These are phyloP conservation scores for Zaprionus ornatus DNA, from an alignment of 1,140 invertebrate genomes.

Conservation along the genomic window DNA sequence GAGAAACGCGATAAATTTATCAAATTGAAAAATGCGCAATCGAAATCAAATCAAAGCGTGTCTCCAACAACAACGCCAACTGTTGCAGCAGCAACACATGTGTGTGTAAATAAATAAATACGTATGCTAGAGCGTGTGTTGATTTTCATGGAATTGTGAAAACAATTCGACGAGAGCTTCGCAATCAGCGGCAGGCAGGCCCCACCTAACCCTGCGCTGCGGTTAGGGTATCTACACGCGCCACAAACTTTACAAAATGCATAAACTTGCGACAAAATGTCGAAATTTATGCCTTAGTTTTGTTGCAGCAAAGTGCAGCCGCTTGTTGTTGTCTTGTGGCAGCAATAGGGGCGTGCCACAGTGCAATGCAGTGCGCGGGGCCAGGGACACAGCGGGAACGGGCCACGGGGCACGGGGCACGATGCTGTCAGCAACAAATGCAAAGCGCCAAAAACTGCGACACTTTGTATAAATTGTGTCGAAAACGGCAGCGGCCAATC, in stretches of 20 bases:
- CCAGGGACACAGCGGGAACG: neutral
- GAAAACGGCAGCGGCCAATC: constrained; percentile 70
- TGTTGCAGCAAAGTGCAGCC: constrained; percentile 23
- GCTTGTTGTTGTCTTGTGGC: constrained; percentile 27
- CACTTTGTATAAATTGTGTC: constrained; percentile 81
- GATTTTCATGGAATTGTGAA: constrained; percentile 66
- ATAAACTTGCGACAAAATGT: constrained; percentile 75
- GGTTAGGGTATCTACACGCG: constrained; percentile 57
- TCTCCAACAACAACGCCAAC: constrained; percentile 24
- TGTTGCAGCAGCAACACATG: constrained; percentile 11
- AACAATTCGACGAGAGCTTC: constrained; percentile 72
- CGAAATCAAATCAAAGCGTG: constrained; percentile 69
- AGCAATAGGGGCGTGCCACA: constrained; percentile 30
- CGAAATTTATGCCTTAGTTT: constrained; percentile 77
- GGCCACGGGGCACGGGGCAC: constrained; percentile 4
- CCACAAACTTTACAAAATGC: neutral
- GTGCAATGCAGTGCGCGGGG: neutral
- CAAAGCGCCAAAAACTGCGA: constrained; percentile 80
- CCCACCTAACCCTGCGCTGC: constrained; percentile 43
- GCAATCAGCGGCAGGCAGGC: constrained; percentile 59
- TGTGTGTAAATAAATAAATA: constrained; percentile 31
- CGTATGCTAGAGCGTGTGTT: constrained; percentile 38
- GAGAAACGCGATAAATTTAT: constrained; percentile 70
- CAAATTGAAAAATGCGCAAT: constrained; percentile 75
- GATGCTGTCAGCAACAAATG: constrained; percentile 75